These are phyloP conservation scores for Grapholita molesta DNA, from an alignment of 1,140 invertebrate genomes.

Conservation along the genomic window DNA sequence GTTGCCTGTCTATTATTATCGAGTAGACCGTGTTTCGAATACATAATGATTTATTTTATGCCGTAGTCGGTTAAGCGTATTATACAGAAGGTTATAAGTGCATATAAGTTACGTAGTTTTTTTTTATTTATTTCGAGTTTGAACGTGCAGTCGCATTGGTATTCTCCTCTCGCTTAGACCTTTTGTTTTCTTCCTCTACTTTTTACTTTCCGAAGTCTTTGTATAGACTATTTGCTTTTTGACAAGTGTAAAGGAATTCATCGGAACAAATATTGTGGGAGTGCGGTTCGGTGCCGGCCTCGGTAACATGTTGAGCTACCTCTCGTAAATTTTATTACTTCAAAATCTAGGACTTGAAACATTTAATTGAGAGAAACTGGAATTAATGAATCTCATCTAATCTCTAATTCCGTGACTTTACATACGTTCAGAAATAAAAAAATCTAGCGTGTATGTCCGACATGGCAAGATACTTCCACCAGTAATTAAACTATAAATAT, in stretches of 20 bases:
- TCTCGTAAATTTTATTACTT: too few species aligned
- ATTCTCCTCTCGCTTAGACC: slow-evolving; percentile 45
- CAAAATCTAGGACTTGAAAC: too few species aligned
- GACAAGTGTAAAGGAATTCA: slow-evolving; percentile 63
- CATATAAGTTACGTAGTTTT: neutral
- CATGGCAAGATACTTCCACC: neutral
- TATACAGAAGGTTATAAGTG: neutral
- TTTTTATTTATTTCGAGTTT: neutral
- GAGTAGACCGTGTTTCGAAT: slow-evolving; percentile 47
- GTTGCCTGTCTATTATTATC: slow-evolving; percentile 35
- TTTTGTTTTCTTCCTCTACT: slow-evolving; percentile 63
- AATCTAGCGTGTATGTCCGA: too few species aligned
- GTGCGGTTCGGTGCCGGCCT: slow-evolving; percentile 29
- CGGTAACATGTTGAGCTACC: neutral
- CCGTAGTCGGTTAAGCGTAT: slow-evolving; percentile 27
- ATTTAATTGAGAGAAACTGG: too few species aligned
- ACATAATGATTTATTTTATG: slow-evolving; percentile 56
- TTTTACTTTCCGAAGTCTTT: slow-evolving; percentile 50
- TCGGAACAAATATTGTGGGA: slow-evolving; percentile 59
- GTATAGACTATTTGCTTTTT: slow-evolving; percentile 65
- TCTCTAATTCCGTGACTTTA: too few species aligned
- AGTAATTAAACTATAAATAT: neutral
- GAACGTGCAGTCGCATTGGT: slow-evolving; percentile 42
- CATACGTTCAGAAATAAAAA: too few species aligned
- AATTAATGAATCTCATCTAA: too few species aligned